A percentile compares a stretch with the other conserved stretches of the same genome.
These are phyloP conservation scores for Epistrophe eligans DNA, from an alignment of 2,888 invertebrate species.

Conservation along the genomic window DNA sequence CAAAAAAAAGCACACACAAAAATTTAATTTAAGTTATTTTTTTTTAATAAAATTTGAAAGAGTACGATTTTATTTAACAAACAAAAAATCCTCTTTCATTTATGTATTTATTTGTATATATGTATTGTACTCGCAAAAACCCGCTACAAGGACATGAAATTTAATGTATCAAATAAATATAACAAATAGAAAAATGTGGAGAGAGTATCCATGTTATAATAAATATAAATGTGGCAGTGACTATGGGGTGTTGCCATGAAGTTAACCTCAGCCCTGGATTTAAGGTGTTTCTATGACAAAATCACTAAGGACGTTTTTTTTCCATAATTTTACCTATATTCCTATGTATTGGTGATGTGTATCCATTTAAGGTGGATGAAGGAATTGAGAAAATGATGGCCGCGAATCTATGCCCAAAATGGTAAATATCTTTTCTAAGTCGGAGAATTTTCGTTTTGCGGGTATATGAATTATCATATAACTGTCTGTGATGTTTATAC, in stretches of 20 bases:
- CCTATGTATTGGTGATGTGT: not conserved
- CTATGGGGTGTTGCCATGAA: conserved; percentile 83
- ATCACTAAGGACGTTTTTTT: conserved; percentile 73
- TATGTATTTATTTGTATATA: not conserved
- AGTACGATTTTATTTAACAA: not conserved
- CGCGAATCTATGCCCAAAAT: not conserved
- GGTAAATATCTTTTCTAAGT: not conserved
- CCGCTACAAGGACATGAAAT: conserved; percentile 28
- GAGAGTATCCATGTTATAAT: not conserved
- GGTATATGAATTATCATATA: not conserved
- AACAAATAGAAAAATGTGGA: conserved; percentile 12
- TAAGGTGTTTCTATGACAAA: conserved; percentile 70
- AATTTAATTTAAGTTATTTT: not conserved
- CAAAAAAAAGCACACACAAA: conserved; percentile 1
- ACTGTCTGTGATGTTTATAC: too few relatives aligned
- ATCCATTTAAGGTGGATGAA: conserved; percentile 16
- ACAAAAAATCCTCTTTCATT: conserved; percentile 2
- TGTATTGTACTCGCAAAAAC: not conserved
- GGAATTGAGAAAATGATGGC: conserved; percentile 29
- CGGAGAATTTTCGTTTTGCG: not conserved
- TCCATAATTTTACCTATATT: conserved; percentile 17
- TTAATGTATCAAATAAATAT: conserved; percentile 16
- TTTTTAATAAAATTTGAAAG: conserved; percentile 16
- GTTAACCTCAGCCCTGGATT: conserved; percentile 78
- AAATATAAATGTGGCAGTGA: conserved; percentile 47